Conservation (phyloP, 2,888 invertebrate genomes). For the Periphyllus acericola region DNA sequence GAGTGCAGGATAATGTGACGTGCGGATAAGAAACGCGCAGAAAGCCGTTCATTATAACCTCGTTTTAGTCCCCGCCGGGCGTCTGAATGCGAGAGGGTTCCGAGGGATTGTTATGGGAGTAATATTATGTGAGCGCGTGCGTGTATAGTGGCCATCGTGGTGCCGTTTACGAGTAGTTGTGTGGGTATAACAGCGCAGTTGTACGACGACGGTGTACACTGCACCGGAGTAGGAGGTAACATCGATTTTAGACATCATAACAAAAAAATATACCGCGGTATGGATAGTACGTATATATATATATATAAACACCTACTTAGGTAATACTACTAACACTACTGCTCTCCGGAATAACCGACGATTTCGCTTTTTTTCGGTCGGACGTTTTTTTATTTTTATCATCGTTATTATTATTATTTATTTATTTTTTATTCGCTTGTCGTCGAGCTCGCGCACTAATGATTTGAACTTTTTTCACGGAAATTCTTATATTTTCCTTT, state of each 20-base stretch:
- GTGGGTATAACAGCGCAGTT: no score
- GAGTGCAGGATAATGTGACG: not conserved
- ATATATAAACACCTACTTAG: no score
- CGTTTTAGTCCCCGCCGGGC: not conserved
- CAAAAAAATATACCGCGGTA: not conserved
- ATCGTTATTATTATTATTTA: not conserved
- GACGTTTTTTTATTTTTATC: not conserved
- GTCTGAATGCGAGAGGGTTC: not conserved
- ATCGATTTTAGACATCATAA: not conserved
- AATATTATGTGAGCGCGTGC: no score
- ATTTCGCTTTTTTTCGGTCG: not conserved
- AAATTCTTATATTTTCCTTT: not conserved
- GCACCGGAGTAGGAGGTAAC: not conserved
- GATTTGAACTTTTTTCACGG: not conserved
- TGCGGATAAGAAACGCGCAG: not conserved
- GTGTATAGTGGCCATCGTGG: no score
- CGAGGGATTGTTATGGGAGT: not conserved
- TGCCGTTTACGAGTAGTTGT: no score
- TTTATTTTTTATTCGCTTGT: not conserved
- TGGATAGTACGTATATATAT: no score
- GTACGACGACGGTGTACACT: not conserved
- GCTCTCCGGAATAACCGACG: not conserved
- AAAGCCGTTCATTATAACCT: not conserved
- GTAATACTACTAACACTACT: no score
- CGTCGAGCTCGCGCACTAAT: not conserved